Conservation (phyloP, 2,113 vertebrate genomes). For the Labrus mixtus region DNA sequence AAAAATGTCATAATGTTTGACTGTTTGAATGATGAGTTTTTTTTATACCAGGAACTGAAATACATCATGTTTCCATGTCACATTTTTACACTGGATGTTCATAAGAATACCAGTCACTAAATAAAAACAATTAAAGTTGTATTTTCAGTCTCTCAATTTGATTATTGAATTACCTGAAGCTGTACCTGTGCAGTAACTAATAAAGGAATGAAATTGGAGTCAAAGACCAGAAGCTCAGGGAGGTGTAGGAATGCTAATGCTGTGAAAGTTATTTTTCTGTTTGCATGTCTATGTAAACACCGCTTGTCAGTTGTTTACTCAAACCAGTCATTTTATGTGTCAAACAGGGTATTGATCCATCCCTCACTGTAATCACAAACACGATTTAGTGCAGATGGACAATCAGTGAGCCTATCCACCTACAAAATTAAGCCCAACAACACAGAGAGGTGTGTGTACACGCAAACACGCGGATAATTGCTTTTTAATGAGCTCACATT, state of each 20-base stretch:
- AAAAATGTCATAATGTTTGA: too few relatives aligned
- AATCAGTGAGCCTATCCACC: conserved; percentile 43
- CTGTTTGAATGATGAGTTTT: too few relatives aligned
- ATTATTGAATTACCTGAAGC: conserved; percentile 24
- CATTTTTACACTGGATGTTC: neutral
- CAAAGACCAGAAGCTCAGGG: conserved; percentile 31
- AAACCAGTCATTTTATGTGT: conserved; percentile 32
- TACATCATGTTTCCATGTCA: neutral
- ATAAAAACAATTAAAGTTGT: conserved; percentile 19
- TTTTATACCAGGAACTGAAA: too few relatives aligned
- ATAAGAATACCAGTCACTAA: neutral
- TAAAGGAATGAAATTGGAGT: conserved; percentile 36
- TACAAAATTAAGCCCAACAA: conserved; percentile 65
- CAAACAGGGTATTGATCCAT: conserved; percentile 36
- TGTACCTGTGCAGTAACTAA: neutral
- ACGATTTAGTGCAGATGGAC: conserved; percentile 49
- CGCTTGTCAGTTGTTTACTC: conserved; percentile 16
- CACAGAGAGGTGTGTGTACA: conserved; percentile 45
- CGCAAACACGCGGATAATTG: conserved; percentile 85
- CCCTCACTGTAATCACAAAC: conserved; percentile 44
- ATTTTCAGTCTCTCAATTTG: conserved; percentile 9
- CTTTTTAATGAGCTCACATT: conserved; percentile 94
- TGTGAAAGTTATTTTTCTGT: neutral
- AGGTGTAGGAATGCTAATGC: conserved; percentile 37
- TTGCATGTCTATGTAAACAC: conserved; percentile 21